Evolutionary conservation across 2,888 invertebrate genomes (phyloP).

Genomic region (Sepioteuthis lessoniana): DNA sequence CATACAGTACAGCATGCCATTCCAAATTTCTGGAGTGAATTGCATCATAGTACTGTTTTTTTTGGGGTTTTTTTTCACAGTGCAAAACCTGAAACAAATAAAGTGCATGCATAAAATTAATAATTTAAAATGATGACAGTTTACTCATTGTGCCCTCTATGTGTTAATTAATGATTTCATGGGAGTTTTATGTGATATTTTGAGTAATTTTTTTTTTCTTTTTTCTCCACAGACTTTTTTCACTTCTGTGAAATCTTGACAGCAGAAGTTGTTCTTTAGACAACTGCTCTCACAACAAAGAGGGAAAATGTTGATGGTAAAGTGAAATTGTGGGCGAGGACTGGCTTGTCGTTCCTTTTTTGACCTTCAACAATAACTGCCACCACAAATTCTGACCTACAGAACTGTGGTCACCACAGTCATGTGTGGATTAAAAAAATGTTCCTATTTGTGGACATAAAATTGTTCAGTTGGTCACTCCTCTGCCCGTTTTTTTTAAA

Average conservation of each 20-base stretch:
- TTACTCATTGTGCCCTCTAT: too few species aligned
- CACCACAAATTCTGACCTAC: background rate
- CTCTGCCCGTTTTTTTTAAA: background rate
- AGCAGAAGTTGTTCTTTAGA: background rate
- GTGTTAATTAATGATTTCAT: too few species aligned
- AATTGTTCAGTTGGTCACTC: background rate
- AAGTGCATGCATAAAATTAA: too few species aligned
- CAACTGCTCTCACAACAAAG: background rate
- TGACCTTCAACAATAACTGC: constrained; percentile 33
- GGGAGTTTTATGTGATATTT: too few species aligned
- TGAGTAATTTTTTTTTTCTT: too few species aligned
- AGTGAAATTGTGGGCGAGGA: background rate
- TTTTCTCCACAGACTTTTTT: constrained; percentile 25
- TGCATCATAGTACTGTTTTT: too few species aligned
- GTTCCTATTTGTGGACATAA: background rate
- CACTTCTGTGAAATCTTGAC: constrained; percentile 43
- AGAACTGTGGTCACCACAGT: background rate
- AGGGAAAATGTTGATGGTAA: constrained; percentile 33
- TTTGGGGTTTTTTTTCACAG: too few species aligned
- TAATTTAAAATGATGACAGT: too few species aligned
- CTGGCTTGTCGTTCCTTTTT: background rate
- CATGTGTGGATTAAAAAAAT: constrained; percentile 14
- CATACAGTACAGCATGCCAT: too few species aligned
- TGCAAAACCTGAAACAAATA: too few species aligned
- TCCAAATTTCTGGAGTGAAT: too few species aligned